Evolutionary conservation across 2,797 vertebrate genomes (phyloP).

Genomic region (Hafferia zeledoni): DNA sequence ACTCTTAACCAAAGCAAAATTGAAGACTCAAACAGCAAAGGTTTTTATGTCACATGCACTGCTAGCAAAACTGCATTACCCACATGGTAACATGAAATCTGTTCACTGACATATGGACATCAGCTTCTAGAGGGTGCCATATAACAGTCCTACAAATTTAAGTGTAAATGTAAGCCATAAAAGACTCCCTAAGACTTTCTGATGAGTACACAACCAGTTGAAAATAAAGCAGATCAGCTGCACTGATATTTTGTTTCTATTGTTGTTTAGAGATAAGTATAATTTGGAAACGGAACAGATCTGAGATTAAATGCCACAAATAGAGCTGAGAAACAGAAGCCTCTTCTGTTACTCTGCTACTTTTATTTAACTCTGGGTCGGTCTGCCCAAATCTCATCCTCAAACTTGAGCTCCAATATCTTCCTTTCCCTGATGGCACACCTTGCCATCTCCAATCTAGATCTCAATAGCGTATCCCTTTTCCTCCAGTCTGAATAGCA

Average conservation of each 20-base stretch:
- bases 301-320: background rate
- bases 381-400: background rate
- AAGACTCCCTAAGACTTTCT: background rate
- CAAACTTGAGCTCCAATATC: background rate
- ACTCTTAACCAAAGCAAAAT: background rate
- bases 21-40: background rate
- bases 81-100: background rate
- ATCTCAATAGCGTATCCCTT: background rate
- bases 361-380: background rate
- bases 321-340: background rate
- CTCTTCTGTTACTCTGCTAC: background rate
- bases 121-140: background rate
- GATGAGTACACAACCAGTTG: background rate
- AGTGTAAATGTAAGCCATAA: background rate
- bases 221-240: background rate
- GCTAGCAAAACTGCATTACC: background rate
- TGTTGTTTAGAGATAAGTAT: background rate
- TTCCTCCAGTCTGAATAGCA: background rate
- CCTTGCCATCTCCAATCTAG: background rate
- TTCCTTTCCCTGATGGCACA: background rate
- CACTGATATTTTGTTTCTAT: background rate
- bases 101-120: background rate
- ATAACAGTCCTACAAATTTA: background rate
- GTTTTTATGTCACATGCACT: rapidly evolving
- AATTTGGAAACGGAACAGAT: background rate